Evolutionary conservation across 2,797 vertebrate species (phyloP), one percentile per base, ranked within the genome.

Genomic region (Synaphobranchus kaupii): DNA sequence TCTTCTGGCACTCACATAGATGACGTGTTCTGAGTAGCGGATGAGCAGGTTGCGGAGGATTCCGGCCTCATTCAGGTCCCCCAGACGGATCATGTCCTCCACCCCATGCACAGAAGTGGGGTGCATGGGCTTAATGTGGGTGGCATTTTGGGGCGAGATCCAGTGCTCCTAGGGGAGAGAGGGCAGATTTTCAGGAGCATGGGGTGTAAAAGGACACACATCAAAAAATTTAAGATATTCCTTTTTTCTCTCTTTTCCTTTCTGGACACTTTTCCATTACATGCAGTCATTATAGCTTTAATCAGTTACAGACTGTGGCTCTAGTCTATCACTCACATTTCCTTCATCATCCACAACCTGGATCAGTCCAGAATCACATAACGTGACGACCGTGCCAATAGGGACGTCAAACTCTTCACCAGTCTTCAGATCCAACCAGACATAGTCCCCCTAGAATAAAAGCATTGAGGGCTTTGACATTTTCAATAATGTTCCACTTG

Each of bases 51-150:
- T 99, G 44, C 98, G 96, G 85, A 99, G 97, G 89, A 99, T 99
- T 50, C 98, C 98, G 0, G 98, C 98, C 92, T 99, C 98, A 0
- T 99, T 99, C 86, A 99, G 96, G 92, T 99, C 98, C 0, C 98
- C 98, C 87, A 99, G 94, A 0, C 98, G 97, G 93, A 99, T 99
- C 98, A 99, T 99, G 94, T 99, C 98, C 91, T 98, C 97, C 93
- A 99, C 98, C 0, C 98, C 98, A 0, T 99, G 98, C 90, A 99
- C 95, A 9, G 98, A 99, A 2, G 98, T 99, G 0, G 98, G 98
- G 90, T 99, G 98, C 98, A 99, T 99, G n/a, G 98, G 98, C 87
- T 99, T 99, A 93, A 99, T 98, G 94, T 98, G 96, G 12, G 93
- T 96, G 92, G 97, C 97, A 56, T 97, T 98, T 92, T 99, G 98